Percentiles rank a stretch among this genome's conserved stretches.
These are phyloP conservation scores for Alsophila aescularia DNA, from an alignment of 2,888 invertebrate species.

Conservation along the genomic window DNA sequence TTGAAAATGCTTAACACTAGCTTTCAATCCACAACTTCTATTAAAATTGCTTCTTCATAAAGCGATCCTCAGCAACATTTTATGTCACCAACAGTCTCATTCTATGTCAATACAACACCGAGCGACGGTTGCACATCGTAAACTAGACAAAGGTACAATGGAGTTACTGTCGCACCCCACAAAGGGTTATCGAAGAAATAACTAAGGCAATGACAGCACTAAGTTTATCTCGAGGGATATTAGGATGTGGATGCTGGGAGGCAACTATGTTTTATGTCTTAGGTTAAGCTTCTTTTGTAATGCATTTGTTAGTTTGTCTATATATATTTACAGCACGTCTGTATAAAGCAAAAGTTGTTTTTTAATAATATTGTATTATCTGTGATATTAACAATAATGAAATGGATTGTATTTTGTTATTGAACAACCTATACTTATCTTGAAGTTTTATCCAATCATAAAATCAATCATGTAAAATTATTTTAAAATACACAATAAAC, in stretches of 20 bases:
- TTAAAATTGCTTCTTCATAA: background rate
- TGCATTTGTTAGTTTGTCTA: background rate
- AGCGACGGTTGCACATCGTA: constrained; percentile 61
- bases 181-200: constrained; percentile 62
- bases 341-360: too few relatives aligned
- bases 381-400: too few relatives aligned
- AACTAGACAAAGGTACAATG: constrained; percentile 65
- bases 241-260: constrained; percentile 31
- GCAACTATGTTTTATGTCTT: constrained; percentile 29
- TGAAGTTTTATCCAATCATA: too few relatives aligned
- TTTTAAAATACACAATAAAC: too few relatives aligned
- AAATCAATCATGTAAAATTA: too few relatives aligned
- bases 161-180: constrained; percentile 44
- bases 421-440: too few relatives aligned
- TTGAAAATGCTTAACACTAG: too few relatives aligned
- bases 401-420: too few relatives aligned
- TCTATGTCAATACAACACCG: constrained; percentile 40
- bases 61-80: constrained; percentile 15
- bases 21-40: background rate
- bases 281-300: constrained; percentile 6
- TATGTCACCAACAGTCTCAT: constrained; percentile 21
- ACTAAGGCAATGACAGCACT: constrained; percentile 30
- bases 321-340: background rate
- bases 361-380: too few relatives aligned
- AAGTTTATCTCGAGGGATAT: constrained; percentile 33